Evolutionary conservation across 2,888 invertebrate species (phyloP).

Genomic region (Choristoneura rosaceana): DNA sequence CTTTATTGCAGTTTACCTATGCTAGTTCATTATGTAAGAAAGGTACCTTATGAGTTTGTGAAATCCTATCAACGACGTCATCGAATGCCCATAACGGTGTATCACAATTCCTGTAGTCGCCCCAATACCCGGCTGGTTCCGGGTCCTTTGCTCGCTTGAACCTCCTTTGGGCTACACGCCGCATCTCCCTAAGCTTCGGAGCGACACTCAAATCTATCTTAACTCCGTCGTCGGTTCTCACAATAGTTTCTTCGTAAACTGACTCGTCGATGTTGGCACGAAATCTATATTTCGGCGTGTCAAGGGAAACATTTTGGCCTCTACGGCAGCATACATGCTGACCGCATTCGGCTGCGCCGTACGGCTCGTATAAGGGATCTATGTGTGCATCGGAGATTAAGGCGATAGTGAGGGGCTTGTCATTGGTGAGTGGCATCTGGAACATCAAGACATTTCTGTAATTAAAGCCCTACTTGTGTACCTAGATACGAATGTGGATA

Average conservation of each 20-base stretch:
- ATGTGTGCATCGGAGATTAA: conserved; percentile 92
- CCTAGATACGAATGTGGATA: too few relatives aligned
- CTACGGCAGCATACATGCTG: conserved; percentile 92
- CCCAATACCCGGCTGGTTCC: conserved; percentile 90
- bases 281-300: conserved; percentile 42
- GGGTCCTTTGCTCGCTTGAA: conserved; percentile 47
- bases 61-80: conserved; percentile 87
- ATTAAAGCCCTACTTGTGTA: not conserved
- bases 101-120: conserved; percentile 92
- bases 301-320: conserved; percentile 79
- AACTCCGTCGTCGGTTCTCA: conserved; percentile 53
- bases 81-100: conserved; percentile 89
- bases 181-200: conserved; percentile 52
- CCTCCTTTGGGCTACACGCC: conserved; percentile 49
- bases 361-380: conserved; percentile 89
- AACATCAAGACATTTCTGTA: conserved; percentile 24
- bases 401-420: conserved; percentile 79
- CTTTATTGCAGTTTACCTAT: not conserved
- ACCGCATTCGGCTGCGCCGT: conserved; percentile 88
- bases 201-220: conserved; percentile 62
- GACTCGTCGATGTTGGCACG: conserved; percentile 56
- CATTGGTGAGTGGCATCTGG: conserved; percentile 53
- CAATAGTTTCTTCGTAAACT: conserved; percentile 57
- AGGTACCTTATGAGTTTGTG: conserved; percentile 80
- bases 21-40: too few relatives aligned